These are phyloP conservation scores for Cottus gobio DNA, from an alignment of 2,113 vertebrate species.

Conservation along the genomic window DNA sequence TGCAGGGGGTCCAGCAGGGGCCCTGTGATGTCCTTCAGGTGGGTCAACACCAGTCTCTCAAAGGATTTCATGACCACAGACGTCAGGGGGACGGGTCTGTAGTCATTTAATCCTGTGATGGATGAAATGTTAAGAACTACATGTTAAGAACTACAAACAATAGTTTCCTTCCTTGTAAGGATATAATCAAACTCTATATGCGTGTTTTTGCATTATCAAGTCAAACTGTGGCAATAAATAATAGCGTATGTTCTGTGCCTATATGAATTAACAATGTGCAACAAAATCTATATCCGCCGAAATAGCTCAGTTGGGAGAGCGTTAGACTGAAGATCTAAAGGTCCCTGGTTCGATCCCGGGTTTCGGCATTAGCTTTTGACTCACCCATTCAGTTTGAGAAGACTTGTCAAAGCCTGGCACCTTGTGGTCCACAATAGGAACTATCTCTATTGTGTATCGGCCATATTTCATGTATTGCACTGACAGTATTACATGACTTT, in stretches of 20 bases:
- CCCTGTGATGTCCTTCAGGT: too few relatives aligned
- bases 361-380: conserved; percentile 74
- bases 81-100: too few relatives aligned
- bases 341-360: conserved; percentile 80
- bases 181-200: not conserved
- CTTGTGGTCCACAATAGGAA: not conserved
- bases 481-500: too few relatives aligned
- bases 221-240: too few relatives aligned
- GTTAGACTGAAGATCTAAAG: conserved; percentile 78
- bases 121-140: not conserved
- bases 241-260: too few relatives aligned
- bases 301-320: conserved; percentile 80
- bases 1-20: too few relatives aligned
- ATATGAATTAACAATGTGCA: too few relatives aligned
- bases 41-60: too few relatives aligned
- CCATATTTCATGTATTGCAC: not conserved
- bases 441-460: rapidly evolving
- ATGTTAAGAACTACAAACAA: not conserved
- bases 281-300: not conserved
- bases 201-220: not conserved
- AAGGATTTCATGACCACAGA: too few relatives aligned
- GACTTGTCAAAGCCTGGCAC: not conserved
- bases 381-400: rapidly evolving
- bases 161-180: not conserved
- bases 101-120: too few relatives aligned